These are phyloP conservation scores for Fabriciana adippe DNA, from an alignment of 2,888 invertebrate genomes.

Conservation along the genomic window DNA sequence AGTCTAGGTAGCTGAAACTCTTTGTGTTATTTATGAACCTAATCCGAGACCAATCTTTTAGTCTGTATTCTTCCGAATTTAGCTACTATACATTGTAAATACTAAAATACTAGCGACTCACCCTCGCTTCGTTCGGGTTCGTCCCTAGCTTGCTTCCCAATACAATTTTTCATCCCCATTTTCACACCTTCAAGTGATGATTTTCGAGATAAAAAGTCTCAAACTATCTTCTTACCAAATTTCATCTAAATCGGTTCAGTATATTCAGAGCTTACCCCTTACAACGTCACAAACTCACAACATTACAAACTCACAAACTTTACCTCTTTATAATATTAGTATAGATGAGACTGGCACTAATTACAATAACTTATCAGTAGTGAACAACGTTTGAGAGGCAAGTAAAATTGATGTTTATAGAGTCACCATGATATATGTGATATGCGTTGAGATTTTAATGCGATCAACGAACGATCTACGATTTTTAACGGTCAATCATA, in stretches of 20 bases:
- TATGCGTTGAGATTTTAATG: not conserved
- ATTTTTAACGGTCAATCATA: constrained; percentile 12
- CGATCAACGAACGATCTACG: constrained; percentile 3
- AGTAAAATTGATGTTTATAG: not conserved
- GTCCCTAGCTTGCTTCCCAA: too few relatives aligned
- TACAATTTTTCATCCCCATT: too few relatives aligned
- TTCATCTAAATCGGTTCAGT: too few relatives aligned
- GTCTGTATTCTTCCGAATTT: constrained; percentile 8
- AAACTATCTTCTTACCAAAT: too few relatives aligned
- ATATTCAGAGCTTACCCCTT: too few relatives aligned
- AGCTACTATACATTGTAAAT: not conserved
- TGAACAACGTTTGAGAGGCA: too few relatives aligned
- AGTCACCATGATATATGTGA: not conserved
- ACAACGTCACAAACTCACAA: too few relatives aligned
- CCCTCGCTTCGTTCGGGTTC: too few relatives aligned
- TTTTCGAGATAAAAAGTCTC: too few relatives aligned
- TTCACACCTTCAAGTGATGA: too few relatives aligned
- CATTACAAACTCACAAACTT: too few relatives aligned
- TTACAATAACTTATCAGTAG: not conserved
- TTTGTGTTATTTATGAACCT: constrained; percentile 17
- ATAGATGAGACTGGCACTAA: not conserved
- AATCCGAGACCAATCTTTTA: constrained; percentile 17
- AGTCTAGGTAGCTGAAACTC: constrained; percentile 12
- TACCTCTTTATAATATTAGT: not conserved
- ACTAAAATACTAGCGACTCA: not conserved